Evolutionary conservation across 1,140 invertebrate genomes (phyloP), one percentile per base, ranked within the genome.

Genomic region (Diabrotica virgifera): DNA sequence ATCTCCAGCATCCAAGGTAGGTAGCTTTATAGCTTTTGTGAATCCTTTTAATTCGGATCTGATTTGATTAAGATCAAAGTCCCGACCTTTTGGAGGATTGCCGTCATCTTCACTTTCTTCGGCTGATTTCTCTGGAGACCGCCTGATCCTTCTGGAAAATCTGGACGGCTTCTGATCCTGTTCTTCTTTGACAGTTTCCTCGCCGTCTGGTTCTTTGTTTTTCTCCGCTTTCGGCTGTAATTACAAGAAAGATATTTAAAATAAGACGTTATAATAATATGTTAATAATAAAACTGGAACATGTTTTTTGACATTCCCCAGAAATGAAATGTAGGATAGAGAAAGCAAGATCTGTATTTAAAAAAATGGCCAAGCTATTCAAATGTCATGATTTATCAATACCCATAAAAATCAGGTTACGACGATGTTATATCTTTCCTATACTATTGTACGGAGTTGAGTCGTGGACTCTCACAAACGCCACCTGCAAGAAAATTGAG

Each of bases 51-150:
- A 75, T 76, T 94, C 91, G 0, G 89, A 92, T 68, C 91, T 80
- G 64, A 93, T 93, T 80, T 93, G 89, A 79, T 90, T 91, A 2
- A 93, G 80, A 80, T 93, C 91, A 72, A 91, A 92, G 74, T 91
- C 90, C 5, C 89, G 80, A 11, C 88, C 87, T 68, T 87, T 88
- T 0, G 85, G 74, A 62, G 70, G 72, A 59, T 57, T 74, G 10
- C 52, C 51, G 14, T 69, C 70, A 13, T 68, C 64, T 38, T 67
- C 65, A 58, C 80, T 78, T 64, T 77, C 75, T 56, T 77, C 74
- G 40, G 58, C 59, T 7, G 70, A 71, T 65, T 76, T 70, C 59
- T 74, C 72, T 36, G 66, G 69, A 59, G 37, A 68, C 71, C 60
- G 75, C 73, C 75, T 72, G 63, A 60, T 59, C 74, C 69, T 74